A percentile compares a stretch with the other conserved stretches of the same genome.
Evolutionary conservation across 2,113 vertebrate genomes (phyloP).

Genomic region (Mus spicilegus): DNA sequence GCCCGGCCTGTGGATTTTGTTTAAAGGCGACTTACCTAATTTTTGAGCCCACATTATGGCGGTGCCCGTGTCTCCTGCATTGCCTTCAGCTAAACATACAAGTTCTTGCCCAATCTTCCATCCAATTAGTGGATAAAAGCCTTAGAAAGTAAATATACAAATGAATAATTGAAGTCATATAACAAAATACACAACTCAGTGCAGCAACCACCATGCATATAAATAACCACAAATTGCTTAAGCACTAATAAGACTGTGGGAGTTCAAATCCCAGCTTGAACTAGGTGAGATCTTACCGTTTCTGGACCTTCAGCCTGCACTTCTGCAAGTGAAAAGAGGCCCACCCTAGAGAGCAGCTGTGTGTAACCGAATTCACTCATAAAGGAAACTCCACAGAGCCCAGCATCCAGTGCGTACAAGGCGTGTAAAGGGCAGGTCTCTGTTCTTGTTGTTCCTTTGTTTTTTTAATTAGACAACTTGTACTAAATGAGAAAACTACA

Average conservation of each 20-base stretch:
- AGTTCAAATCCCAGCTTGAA: not conserved
- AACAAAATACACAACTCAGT: not conserved
- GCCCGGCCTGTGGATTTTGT: not conserved
- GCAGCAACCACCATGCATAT: not conserved
- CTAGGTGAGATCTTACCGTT: not conserved
- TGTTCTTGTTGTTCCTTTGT: not conserved
- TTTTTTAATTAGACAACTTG: conserved; percentile 91
- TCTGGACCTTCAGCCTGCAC: not conserved
- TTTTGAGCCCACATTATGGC: conserved; percentile 95
- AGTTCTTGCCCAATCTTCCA: conserved; percentile 97
- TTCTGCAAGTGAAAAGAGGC: not conserved
- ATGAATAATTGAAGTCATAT: not conserved
- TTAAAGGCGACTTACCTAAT: conserved; percentile 89
- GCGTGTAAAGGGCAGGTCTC: not conserved
- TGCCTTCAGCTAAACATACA: conserved; percentile 95
- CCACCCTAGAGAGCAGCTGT: not conserved
- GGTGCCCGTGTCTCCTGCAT: conserved; percentile 92
- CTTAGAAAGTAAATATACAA: conserved; percentile 83
- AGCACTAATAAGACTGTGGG: not conserved
- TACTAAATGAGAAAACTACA: conserved; percentile 91
- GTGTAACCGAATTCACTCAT: not conserved
- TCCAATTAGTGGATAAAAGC: conserved; percentile 96
- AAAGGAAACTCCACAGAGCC: not conserved
- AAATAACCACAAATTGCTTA: not conserved
- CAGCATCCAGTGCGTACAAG: not conserved